A percentile compares a stretch with the other conserved stretches of the same genome.
Evolutionary conservation across 2,888 invertebrate species (phyloP).

Genomic region (Eupithecia insigniata): DNA sequence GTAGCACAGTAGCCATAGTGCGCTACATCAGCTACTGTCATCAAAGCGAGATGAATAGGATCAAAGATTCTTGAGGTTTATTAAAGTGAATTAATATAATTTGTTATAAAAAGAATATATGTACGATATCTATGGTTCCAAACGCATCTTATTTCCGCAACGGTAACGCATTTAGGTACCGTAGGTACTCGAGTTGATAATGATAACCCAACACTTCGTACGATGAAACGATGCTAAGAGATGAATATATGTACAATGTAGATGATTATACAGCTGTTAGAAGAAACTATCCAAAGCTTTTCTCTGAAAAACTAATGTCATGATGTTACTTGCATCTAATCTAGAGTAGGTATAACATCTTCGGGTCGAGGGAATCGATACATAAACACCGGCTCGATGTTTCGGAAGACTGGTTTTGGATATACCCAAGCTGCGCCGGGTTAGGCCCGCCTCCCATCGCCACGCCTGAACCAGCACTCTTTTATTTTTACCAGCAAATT

Average conservation of each 20-base stretch:
- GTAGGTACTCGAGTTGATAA: no score
- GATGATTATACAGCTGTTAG: neutral
- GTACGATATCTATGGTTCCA: neutral
- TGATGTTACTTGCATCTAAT: conserved; percentile 6
- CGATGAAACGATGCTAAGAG: neutral
- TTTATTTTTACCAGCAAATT: conserved; percentile 20
- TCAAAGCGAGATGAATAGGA: neutral
- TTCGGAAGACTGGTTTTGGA: conserved; percentile 67
- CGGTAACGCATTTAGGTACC: neutral
- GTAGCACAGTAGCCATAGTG: neutral
- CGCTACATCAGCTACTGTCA: neutral
- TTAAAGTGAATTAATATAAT: neutral
- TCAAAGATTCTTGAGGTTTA: neutral
- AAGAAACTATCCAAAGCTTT: neutral
- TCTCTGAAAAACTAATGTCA: conserved; percentile 1
- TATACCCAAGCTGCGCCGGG: conserved; percentile 38
- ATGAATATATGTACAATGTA: no score
- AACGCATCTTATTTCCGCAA: neutral
- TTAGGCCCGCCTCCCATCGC: conserved; percentile 37
- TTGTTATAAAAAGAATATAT: neutral
- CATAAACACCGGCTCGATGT: conserved; percentile 50
- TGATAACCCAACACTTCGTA: neutral
- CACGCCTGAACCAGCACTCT: conserved; percentile 8
- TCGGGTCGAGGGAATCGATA: conserved; percentile 29
- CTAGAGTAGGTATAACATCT: conserved; percentile 18